Base-by-base conservation (phyloP, 2,797 vertebrate genomes). In the Sebastes trivittatus region DNA sequence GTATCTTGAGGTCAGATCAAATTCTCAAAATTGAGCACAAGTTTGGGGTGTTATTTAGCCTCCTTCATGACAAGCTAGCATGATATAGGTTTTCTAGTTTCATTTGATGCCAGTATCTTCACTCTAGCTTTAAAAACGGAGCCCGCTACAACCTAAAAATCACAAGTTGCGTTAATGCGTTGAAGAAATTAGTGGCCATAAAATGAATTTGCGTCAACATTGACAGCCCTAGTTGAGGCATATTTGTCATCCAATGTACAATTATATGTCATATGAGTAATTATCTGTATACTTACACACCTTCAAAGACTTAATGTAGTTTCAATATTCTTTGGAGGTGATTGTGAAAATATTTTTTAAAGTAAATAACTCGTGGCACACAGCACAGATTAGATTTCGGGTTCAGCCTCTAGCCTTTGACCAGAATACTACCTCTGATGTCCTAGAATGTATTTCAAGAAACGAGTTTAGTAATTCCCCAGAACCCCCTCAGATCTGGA, bases 371-470 rank as follows among this genome's bases (percentile, higher is more conserved):
- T 49, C 5, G 38, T 70, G 65, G 4, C 46, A 16, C 34, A 61
- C 54, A 52, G 59, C 22, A 68, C 32, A 69, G 54, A 61, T 55
- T 46, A 29, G 32, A 56, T 77, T 63, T 66, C 27, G 13, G 9
- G 25, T 71, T 68, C 38, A 70, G 7, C 68, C 34, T 69, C 13
- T 1, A 46, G 65, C 32, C 25, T 60, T 77, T 61, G 27, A 83
- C 72, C 7, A 62, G 59, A 79, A 76, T 69, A 42, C 18, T 9
- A 55, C 68, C 29, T 66, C 38, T 5, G 14, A 77, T 73, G 49
- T 76, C 71, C 76, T 34, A 68, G 63, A 80, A 81, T 49, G 32
- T 68, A 77, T 75, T 82, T 60, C 54, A 55, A 52, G 73, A 67
- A 69, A 32, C 18, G 18, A 72, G 23, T 66, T 84, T 42, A 55